These are phyloP conservation scores for Cosmopolites sordidus DNA, from an alignment of 2,888 invertebrate species.

Conservation along the genomic window DNA sequence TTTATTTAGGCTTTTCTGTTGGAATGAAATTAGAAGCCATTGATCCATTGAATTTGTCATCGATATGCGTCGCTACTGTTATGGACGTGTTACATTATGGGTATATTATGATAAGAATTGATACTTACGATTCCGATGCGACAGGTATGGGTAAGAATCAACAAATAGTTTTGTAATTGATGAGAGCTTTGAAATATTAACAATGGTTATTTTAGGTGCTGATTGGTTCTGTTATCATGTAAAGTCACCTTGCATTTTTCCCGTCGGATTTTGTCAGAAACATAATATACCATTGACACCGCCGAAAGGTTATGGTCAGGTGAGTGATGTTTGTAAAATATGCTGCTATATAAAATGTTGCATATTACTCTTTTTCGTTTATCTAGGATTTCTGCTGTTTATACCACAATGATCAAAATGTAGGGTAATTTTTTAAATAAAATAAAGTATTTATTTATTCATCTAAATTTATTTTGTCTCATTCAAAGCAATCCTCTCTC, in stretches of 20 bases:
- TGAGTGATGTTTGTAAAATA: conserved; percentile 4
- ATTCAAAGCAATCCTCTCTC: too few species aligned
- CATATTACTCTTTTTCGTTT: too few species aligned
- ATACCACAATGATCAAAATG: too few species aligned
- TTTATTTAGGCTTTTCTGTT: conserved; percentile 30
- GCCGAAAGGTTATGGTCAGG: conserved; percentile 67
- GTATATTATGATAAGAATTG: conserved; percentile 95
- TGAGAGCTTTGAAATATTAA: not conserved
- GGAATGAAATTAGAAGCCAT: conserved; percentile 96
- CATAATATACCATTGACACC: conserved; percentile 82
- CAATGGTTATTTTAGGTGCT: conserved; percentile 48
- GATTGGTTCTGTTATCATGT: conserved; percentile 98
- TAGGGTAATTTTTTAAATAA: too few species aligned
- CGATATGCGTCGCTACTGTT: conserved; percentile 93
- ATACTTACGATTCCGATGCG: conserved; percentile 83
- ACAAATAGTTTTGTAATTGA: not conserved
- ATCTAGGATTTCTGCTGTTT: too few species aligned
- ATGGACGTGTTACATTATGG: conserved; percentile 89
- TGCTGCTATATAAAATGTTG: too few species aligned
- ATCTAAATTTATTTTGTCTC: too few species aligned
- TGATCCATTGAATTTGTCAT: conserved; percentile 91
- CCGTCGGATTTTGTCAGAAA: conserved; percentile 86
- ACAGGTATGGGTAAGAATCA: conserved; percentile 44
- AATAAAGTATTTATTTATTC: too few species aligned
- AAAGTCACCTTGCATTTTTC: conserved; percentile 91